Conservation (phyloP, 2,113 vertebrate species). For the Edolisoma coerulescens region DNA sequence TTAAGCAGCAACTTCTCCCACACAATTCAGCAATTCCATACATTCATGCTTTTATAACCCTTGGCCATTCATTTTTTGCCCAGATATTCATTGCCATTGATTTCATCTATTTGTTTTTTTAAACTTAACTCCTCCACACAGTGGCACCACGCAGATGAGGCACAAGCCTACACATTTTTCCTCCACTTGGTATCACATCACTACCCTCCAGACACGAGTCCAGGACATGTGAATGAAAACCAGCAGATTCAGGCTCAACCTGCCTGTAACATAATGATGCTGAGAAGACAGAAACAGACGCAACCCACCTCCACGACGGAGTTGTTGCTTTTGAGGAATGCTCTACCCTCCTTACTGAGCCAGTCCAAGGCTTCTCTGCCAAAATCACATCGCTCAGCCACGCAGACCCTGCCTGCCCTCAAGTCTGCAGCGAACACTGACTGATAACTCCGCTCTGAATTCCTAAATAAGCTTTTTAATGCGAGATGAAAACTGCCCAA, state of each 20-base stretch:
- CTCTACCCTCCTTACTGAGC: neutral
- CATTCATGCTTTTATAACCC: neutral
- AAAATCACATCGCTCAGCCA: neutral
- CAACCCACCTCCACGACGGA: fast-evolving
- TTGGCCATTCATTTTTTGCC: neutral
- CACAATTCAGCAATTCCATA: neutral
- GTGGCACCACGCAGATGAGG: neutral
- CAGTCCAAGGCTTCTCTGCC: neutral
- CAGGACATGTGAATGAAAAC: neutral
- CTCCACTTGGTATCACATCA: neutral
- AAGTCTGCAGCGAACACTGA: fast-evolving
- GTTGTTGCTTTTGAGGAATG: neutral
- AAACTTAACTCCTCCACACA: neutral
- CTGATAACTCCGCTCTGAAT: neutral
- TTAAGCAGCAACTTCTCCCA: neutral
- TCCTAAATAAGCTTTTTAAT: neutral
- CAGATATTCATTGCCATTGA: neutral
- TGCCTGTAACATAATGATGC: neutral
- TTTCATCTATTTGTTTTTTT: neutral
- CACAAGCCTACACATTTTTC: neutral
- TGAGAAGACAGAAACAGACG: neutral
- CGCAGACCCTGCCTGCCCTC: neutral
- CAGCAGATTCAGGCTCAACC: neutral
- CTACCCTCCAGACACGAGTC: neutral
- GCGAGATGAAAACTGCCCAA: neutral